phyloP scores from a whole-genome alignment of 2,797 vertebrate genomes.

The Sebastolobus alascanus region DNA sequence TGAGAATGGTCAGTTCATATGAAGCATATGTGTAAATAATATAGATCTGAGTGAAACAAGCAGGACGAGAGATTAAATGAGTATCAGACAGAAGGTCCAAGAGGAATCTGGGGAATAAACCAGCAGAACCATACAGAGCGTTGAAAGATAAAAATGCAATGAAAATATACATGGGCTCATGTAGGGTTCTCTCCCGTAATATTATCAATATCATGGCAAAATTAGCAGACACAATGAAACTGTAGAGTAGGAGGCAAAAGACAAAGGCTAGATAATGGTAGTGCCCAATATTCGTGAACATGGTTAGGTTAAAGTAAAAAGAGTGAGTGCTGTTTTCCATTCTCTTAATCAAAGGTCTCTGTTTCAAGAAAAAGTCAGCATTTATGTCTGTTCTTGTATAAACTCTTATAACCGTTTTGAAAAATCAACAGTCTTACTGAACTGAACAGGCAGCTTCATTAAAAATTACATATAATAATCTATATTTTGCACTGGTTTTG shows the following conservation, averaged over 20 bases:
- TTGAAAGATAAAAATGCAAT: slow-evolving; percentile 59
- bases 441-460: no score
- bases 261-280: slow-evolving; percentile 53
- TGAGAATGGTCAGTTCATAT: slow-evolving; percentile 60
- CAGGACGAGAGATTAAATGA: slow-evolving; percentile 62
- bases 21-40: slow-evolving; percentile 63
- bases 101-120: slow-evolving; percentile 67
- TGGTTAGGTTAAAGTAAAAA: slow-evolving; percentile 61
- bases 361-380: not conserved
- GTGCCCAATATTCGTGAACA: slow-evolving; percentile 56
- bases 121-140: slow-evolving; percentile 54
- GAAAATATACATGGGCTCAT: slow-evolving; percentile 69
- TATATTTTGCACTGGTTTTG: no score
- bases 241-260: slow-evolving; percentile 56
- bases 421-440: no score
- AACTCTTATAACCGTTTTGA: no score
- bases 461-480: no score
- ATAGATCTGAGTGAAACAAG: slow-evolving; percentile 70
- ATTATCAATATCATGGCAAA: slow-evolving; percentile 55
- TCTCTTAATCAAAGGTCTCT: not conserved
- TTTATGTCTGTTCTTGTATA: no score
- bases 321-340: slow-evolving; percentile 59
- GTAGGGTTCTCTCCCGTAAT: slow-evolving; percentile 34
- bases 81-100: slow-evolving; percentile 61
- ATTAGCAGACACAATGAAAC: slow-evolving; percentile 59